These are phyloP conservation scores for Acinonyx jubatus DNA, from an alignment of 2,113 vertebrate species.

Conservation along the genomic window DNA sequence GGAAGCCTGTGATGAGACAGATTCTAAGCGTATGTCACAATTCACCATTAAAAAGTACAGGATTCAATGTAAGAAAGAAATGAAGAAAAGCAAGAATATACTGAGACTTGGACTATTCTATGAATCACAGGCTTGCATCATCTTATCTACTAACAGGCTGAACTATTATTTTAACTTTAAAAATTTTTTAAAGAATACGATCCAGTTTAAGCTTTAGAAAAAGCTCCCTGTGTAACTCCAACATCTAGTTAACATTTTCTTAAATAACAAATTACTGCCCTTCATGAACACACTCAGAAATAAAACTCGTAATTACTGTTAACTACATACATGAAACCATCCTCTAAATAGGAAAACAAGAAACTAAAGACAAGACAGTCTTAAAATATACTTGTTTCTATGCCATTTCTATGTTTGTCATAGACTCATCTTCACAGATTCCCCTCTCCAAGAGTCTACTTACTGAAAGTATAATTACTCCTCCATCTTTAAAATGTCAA, in stretches of 20 bases:
- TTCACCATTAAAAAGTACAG: not conserved
- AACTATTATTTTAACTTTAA: not conserved
- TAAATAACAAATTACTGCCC: not conserved
- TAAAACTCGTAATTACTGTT: not conserved
- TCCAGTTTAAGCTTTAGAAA: conserved; percentile 16
- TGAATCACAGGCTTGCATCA: not conserved
- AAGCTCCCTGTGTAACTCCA: not conserved
- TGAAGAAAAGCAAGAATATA: not conserved
- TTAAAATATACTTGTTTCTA: not conserved
- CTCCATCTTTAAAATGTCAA: conserved; percentile 23
- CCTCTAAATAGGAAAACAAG: not conserved
- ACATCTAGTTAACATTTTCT: not conserved
- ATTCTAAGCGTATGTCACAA: not conserved
- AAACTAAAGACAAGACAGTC: not conserved
- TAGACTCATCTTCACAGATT: not conserved
- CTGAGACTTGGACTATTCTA: not conserved
- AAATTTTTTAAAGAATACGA: not conserved
- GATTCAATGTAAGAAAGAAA: not conserved
- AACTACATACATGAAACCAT: not conserved
- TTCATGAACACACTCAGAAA: not conserved
- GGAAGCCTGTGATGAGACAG: not conserved
- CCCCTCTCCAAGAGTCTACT: not conserved
- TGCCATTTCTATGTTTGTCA: not conserved
- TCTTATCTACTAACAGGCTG: not conserved
- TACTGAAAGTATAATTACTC: not conserved